Evolutionary conservation across 2,888 invertebrate genomes (phyloP), one percentile per base, ranked within the genome.

Genomic region (Chrysodeixis includens): DNA sequence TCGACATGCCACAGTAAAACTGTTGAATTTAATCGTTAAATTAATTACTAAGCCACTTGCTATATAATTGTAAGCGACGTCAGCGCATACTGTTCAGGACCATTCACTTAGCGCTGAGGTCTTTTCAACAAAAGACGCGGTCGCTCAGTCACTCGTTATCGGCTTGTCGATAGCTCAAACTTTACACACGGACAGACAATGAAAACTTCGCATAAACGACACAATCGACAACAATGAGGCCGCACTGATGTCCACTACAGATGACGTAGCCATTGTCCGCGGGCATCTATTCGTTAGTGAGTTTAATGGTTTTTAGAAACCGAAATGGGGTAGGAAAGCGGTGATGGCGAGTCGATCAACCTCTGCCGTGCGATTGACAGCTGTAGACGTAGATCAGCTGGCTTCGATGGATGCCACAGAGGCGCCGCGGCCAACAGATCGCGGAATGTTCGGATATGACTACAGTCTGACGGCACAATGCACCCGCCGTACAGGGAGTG

Each of bases 101-200:
- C 84, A 83, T 85, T 84, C 82, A 82, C 64, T 75, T 74, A 76
- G 69, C 81, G 84, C 72, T 85, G 85, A 91, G 91, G 87, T 87
- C 87, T 86, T 90, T 90, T 91, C 88, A 90, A 89, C 88, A 89
- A 89, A 89, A 85, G 82, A 76, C 54, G 61, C 72, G 53, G 59
- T 30, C 68, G 76, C 71, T 83, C 84, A 83, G 88, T 88, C 88
- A 84, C 76, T 74, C 88, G 87, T 85, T 93, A 93, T 93, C 93
- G 81, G 85, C 83, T 76, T 84, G 91, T 88, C 92, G 90, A 92
- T 92, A 89, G 87, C 91, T 93, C 90, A 90, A 94, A 94, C 92
- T 94, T 94, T 91, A 83, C 86, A 87, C 88, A 87, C 88, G 83
- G 79, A 83, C 79, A 78, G 79, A 93, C 93, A 93, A 93, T 89